Evolutionary conservation across 2,113 vertebrate genomes (phyloP).

Genomic region (Chaetodon auriga): DNA sequence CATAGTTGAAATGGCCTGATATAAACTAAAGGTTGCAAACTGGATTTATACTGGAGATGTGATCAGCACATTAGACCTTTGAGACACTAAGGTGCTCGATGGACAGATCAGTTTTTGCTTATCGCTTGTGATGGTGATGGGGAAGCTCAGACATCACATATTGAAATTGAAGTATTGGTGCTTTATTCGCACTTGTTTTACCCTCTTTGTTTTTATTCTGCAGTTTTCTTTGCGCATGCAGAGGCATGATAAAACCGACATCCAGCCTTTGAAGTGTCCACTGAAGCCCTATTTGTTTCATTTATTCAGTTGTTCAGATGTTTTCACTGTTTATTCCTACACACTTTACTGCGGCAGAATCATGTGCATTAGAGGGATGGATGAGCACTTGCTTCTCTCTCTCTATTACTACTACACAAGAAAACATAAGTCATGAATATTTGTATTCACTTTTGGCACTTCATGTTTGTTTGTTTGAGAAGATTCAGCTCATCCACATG

Average conservation of each 20-base stretch:
- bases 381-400: background rate
- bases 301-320: slow-evolving; percentile 45
- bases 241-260: background rate
- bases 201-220: background rate
- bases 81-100: background rate
- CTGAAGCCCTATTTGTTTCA: slow-evolving; percentile 25
- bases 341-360: slow-evolving; percentile 2
- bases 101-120: background rate
- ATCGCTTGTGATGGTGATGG: background rate
- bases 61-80: background rate
- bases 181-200: background rate
- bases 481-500: background rate
- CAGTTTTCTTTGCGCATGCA: background rate
- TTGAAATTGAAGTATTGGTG: background rate
- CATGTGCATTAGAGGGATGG: background rate
- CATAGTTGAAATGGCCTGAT: background rate
- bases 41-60: background rate
- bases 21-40: background rate
- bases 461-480: background rate
- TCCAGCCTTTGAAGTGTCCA: background rate
- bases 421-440: background rate
- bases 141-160: background rate
- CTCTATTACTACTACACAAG: background rate
- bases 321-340: slow-evolving; percentile 42
- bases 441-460: slow-evolving; percentile 3